These are phyloP conservation scores for Sylvia borin DNA, from an alignment of 2,797 vertebrate genomes.

Conservation along the genomic window DNA sequence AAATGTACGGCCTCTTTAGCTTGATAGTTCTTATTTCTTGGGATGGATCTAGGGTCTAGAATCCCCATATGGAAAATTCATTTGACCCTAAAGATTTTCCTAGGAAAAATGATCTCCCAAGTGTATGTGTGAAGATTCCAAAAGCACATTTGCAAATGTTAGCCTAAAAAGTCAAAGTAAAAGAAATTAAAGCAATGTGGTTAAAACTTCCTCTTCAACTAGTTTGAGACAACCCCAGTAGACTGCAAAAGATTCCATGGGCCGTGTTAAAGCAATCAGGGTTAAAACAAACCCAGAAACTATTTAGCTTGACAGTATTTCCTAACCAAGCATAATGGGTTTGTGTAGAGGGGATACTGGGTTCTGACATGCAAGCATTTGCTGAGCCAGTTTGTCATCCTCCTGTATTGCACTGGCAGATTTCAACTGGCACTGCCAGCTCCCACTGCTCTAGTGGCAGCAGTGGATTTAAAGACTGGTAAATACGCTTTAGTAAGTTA, in stretches of 20 bases:
- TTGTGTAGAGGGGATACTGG: slow-evolving; percentile 18
- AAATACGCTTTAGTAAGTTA: neutral
- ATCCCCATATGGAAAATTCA: slow-evolving; percentile 57
- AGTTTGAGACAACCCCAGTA: slow-evolving; percentile 31
- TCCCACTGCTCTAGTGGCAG: neutral
- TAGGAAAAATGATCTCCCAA: slow-evolving; percentile 53
- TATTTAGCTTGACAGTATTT: slow-evolving; percentile 27
- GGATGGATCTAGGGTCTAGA: neutral
- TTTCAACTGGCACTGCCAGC: neutral
- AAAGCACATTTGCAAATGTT: slow-evolving; percentile 66
- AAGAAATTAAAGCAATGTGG: slow-evolving; percentile 51
- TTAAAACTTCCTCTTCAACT: slow-evolving; percentile 54
- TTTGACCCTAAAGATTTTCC: slow-evolving; percentile 64
- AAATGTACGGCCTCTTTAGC: neutral
- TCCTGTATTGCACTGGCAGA: accelerated
- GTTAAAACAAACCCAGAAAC: slow-evolving; percentile 49
- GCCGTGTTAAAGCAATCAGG: slow-evolving; percentile 63
- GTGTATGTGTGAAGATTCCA: slow-evolving; percentile 26
- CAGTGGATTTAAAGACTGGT: neutral
- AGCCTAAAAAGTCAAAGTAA: slow-evolving; percentile 19
- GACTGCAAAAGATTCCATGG: slow-evolving; percentile 48
- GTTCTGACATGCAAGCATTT: slow-evolving; percentile 6
- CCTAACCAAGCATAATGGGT: neutral
- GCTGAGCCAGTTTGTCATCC: neutral
- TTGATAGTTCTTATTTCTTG: slow-evolving; percentile 1